These are phyloP conservation scores for Heptranchias perlo DNA, from an alignment of 2,113 vertebrate genomes.

Conservation along the genomic window DNA sequence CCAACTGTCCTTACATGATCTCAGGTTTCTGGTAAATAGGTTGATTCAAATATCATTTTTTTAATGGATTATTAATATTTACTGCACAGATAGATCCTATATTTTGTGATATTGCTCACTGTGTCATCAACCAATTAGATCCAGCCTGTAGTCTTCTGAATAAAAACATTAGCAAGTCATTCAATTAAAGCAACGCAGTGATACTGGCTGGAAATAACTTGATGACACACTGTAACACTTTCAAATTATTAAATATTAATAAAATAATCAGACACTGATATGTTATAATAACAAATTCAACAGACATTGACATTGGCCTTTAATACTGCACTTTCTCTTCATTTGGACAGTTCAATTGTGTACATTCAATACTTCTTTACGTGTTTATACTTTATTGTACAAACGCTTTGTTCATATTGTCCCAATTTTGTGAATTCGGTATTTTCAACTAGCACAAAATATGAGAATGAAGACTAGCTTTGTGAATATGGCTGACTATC, in stretches of 20 bases:
- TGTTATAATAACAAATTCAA: background rate
- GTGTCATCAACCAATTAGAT: background rate
- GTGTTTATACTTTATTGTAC: background rate
- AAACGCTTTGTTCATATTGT: background rate
- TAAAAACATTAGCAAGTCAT: background rate
- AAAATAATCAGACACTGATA: background rate
- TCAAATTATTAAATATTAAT: background rate
- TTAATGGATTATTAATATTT: constrained; percentile 24
- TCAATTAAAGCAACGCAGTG: background rate
- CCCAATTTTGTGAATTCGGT: background rate
- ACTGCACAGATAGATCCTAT: background rate
- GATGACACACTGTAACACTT: background rate
- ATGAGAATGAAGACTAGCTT: background rate
- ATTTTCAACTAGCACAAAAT: background rate
- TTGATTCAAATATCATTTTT: background rate
- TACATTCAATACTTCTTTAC: background rate
- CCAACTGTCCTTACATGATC: background rate
- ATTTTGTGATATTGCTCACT: background rate
- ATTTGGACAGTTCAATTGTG: background rate
- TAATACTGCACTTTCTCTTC: background rate
- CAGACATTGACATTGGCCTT: background rate
- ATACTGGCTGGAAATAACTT: background rate
- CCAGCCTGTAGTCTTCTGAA: background rate
- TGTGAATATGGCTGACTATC: background rate
- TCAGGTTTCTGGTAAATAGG: background rate